phyloP scores from a whole-genome alignment of 2,888 invertebrate species.

The Chrysolina haemoptera region DNA sequence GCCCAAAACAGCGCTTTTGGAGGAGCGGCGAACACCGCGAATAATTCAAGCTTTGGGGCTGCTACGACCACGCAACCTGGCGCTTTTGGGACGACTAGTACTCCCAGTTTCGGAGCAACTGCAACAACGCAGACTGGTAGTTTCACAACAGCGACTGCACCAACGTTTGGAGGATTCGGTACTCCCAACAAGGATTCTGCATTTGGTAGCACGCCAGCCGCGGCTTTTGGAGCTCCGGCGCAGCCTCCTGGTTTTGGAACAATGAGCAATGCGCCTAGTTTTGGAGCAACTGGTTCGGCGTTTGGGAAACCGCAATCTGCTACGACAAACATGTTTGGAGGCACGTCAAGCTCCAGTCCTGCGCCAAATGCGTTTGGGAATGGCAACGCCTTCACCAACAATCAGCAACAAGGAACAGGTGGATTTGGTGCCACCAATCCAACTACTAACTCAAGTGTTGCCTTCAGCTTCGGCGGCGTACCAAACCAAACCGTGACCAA shows the following conservation, averaged over 20 bases:
- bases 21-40: slow-evolving; percentile 28
- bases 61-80: slow-evolving; percentile 18
- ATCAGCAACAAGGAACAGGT: slow-evolving; percentile 23
- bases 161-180: slow-evolving; percentile 33
- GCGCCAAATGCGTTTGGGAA: slow-evolving; percentile 31
- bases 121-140: slow-evolving; percentile 54
- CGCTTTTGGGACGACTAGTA: neutral
- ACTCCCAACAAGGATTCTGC: slow-evolving; percentile 16
- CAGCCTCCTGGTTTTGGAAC: slow-evolving; percentile 29
- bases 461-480: slow-evolving; percentile 42
- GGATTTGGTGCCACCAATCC: slow-evolving; percentile 22
- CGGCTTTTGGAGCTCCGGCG: slow-evolving; percentile 18
- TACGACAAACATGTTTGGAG: slow-evolving; percentile 33
- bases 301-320: slow-evolving; percentile 44
- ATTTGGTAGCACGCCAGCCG: slow-evolving; percentile 15
- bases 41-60: slow-evolving; percentile 34
- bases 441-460: slow-evolving; percentile 22
- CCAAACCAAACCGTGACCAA: slow-evolving; percentile 32
- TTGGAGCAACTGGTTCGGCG: slow-evolving; percentile 34
- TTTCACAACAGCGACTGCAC: slow-evolving; percentile 31
- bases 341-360: neutral
- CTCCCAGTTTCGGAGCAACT: slow-evolving; percentile 47
- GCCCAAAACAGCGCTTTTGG: slow-evolving; percentile 41
- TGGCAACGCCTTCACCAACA: slow-evolving; percentile 19
- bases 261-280: slow-evolving; percentile 24